Conservation (phyloP, 1,140 invertebrate species). For the Portunus trituberculatus region DNA sequence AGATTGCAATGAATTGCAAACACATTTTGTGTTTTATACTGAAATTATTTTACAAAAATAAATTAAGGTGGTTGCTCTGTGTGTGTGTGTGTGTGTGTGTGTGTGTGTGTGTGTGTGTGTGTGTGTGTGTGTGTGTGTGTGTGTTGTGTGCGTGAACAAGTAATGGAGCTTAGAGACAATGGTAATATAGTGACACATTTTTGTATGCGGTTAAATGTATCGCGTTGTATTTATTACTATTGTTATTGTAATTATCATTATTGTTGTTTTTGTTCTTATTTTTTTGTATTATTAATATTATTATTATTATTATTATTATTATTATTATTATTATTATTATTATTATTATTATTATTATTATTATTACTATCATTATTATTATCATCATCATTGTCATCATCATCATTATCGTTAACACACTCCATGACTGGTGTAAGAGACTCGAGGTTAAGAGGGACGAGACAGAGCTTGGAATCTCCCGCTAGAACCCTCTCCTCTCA, state of each 20-base stretch:
- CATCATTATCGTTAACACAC: too few relatives aligned
- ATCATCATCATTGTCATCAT: too few relatives aligned
- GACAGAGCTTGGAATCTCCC: too few relatives aligned
- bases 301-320: not conserved
- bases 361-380: too few relatives aligned
- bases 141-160: not conserved
- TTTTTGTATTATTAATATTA: not conserved
- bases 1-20: constrained; percentile 23
- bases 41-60: constrained; percentile 25
- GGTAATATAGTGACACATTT: not conserved
- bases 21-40: constrained; percentile 26
- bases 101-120: constrained; percentile 52
- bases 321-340: not conserved
- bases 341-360: not conserved
- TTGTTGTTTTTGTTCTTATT: not conserved
- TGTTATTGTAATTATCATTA: not conserved
- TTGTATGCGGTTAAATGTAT: not conserved
- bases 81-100: constrained; percentile 44
- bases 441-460: too few relatives aligned
- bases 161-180: not conserved
- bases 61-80: not conserved
- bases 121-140: constrained; percentile 43
- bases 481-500: too few relatives aligned
- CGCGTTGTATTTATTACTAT: not conserved
- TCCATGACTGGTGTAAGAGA: too few relatives aligned